A percentile compares a stretch with the other conserved stretches of the same genome.
Evolutionary conservation across 2,113 vertebrate species (phyloP).

Genomic region (Nycticryphes semicollaris): DNA sequence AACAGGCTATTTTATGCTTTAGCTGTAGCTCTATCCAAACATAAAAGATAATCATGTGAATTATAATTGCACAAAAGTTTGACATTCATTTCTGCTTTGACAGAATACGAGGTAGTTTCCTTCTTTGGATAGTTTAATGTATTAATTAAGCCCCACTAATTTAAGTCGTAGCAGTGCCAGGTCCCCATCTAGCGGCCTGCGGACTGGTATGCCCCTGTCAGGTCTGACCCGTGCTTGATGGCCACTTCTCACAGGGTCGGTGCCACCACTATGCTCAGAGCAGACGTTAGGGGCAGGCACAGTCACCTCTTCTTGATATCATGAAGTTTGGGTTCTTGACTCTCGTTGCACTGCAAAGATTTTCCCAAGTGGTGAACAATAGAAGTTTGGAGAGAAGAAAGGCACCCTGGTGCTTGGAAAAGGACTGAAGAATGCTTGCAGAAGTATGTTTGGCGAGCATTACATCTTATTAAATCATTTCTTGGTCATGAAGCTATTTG

Average conservation of each 20-base stretch:
- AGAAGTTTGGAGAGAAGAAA: neutral
- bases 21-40: neutral
- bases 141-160: neutral
- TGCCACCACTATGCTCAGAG: accelerated
- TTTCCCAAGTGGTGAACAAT: neutral
- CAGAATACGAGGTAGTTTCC: neutral
- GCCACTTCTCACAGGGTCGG: neutral
- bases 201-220: neutral
- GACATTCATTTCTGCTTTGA: neutral
- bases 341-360: neutral
- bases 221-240: neutral
- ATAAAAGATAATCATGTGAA: neutral
- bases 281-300: neutral
- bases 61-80: neutral
- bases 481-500: neutral
- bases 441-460: neutral
- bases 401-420: neutral
- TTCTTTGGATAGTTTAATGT: neutral
- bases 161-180: neutral
- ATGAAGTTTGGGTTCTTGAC: neutral
- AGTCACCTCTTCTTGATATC: neutral
- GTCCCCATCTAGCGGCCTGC: neutral
- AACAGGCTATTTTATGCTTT: neutral
- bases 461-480: neutral
- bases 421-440: neutral